phyloP scores from a whole-genome alignment of 1,140 invertebrate species.

The Rhopalosiphum padi region DNA sequence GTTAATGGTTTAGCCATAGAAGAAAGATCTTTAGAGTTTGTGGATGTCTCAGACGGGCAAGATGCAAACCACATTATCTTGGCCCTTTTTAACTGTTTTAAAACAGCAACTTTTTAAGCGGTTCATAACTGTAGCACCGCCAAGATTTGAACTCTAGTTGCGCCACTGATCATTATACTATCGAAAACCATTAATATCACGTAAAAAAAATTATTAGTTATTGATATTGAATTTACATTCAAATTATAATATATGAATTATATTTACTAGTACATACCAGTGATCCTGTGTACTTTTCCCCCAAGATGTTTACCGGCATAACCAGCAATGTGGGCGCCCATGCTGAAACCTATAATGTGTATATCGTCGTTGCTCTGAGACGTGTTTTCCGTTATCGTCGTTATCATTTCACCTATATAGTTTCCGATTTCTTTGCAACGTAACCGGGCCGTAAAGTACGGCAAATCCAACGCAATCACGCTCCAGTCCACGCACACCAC shows the following conservation, averaged over 20 bases:
- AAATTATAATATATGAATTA: neutral
- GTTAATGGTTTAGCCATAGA: neutral
- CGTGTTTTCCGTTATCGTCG: conserved; percentile 68
- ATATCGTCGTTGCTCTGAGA: conserved; percentile 68
- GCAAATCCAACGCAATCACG: conserved; percentile 59
- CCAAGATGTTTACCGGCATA: conserved; percentile 75
- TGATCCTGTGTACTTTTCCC: conserved; percentile 12
- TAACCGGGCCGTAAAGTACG: conserved; percentile 72
- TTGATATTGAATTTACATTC: neutral
- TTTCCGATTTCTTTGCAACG: conserved; percentile 72
- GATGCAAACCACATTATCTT: no score
- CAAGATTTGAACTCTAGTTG: no score
- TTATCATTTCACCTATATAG: conserved; percentile 70
- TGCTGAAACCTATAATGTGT: conserved; percentile 89
- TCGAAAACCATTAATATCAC: neutral
- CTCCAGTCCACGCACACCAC: conserved; percentile 78
- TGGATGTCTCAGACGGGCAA: no score
- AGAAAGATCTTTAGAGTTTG: neutral
- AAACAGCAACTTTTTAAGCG: no score
- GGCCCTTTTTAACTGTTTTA: no score
- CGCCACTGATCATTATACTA: neutral
- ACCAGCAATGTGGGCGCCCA: conserved; percentile 89
- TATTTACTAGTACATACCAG: neutral
- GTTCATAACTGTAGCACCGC: no score
- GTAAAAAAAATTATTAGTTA: neutral